Evolutionary conservation across 64 coral and sea anemone species (phyloP), one percentile per base, ranked within the genome.

Genomic region (Actinia tenebrosa): DNA sequence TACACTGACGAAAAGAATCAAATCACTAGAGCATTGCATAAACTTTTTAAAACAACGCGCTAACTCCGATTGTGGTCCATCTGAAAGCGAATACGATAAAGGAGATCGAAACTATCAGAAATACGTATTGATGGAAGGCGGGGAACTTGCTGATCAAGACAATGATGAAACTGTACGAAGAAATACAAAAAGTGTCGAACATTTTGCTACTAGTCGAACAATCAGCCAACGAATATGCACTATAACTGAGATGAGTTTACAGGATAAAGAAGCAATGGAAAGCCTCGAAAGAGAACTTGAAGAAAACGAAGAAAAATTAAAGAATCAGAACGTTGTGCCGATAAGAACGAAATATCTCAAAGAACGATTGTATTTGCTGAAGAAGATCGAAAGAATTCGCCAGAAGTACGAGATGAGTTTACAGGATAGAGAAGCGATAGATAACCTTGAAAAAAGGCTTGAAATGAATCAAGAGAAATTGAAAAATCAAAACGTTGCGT

Each of bases 31-130:
- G 10, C 69, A 15, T 14, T 75, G 25, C 25, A 27, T 75, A 25
- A 11, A 0, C 13, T 26, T 16, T 42, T 75, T 30, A 26, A 75
- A 3, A 42, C 7, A 42, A 25, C n/a, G 69, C 23, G 25, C 26
- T 3, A 15, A 37, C 7, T 75, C 69, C 11, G 25, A 16, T 75
- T 75, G 10, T 6, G 27, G 69, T 75, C 3, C 27, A 75, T 1
- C 7, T 10, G 69, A 75, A 75, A 75, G 25, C 13, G 69, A 75
- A 75, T 75, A 75, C 27, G 69, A 75, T 18, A 75, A 75, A 75
- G 69, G 69, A 75, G 69, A 75, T 75, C 69, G 69, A 42, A 75
- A 75, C 25, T 75, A 75, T 42, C 18, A 75, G 69, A 75, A 75
- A 37, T 75, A 75, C 69, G 7, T 75, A 26, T 30, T 26, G 10